Evolutionary conservation across 2,797 vertebrate species (phyloP).

Genomic region (Ispidina lecontei): DNA sequence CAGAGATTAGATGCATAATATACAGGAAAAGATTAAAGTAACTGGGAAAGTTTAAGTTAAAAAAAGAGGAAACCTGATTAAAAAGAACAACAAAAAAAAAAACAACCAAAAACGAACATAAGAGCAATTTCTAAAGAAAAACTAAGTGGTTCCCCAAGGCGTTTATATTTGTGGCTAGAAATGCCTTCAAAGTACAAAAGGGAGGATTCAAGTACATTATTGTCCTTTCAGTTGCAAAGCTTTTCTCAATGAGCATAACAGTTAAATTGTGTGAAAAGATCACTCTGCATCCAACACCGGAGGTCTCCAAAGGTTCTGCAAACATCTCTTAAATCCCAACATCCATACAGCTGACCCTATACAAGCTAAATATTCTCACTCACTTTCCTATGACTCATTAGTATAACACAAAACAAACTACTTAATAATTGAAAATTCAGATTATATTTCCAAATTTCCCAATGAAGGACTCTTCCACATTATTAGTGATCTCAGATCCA

Average conservation of each 20-base stretch:
- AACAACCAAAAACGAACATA: neutral
- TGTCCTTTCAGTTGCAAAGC: neutral
- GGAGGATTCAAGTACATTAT: neutral
- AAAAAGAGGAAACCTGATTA: neutral
- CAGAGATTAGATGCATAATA: neutral
- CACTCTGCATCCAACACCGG: neutral
- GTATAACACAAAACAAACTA: neutral
- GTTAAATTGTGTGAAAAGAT: neutral
- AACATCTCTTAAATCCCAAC: neutral
- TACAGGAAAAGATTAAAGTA: neutral
- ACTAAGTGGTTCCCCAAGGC: neutral
- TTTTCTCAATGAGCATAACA: neutral
- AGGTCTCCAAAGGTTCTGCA: neutral
- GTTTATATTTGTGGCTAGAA: neutral
- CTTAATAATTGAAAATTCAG: neutral
- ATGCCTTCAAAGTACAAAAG: neutral
- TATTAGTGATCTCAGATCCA: neutral
- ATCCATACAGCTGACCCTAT: fast-evolving
- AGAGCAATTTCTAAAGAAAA: neutral
- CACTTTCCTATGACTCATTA: neutral
- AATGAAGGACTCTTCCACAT: neutral
- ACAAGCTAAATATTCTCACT: neutral
- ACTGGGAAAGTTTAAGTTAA: neutral
- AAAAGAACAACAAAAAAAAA: neutral
- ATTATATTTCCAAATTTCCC: neutral